phyloP scores from a whole-genome alignment of 2,888 invertebrate genomes.

The Baccha elongata region DNA sequence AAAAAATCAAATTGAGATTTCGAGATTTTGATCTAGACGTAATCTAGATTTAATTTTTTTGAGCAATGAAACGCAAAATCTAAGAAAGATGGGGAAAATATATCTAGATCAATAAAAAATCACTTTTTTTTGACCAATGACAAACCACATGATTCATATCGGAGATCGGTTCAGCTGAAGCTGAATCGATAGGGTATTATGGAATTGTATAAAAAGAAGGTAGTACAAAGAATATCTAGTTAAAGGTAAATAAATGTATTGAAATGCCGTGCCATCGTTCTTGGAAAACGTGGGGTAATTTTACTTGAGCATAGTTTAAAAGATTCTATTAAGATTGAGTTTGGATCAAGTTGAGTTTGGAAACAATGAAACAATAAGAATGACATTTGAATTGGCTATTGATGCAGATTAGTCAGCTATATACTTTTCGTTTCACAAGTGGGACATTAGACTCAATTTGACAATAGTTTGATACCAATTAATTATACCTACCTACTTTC shows the following conservation, averaged over 20 bases:
- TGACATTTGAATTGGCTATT: constrained; percentile 24
- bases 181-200: not conserved
- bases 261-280: constrained; percentile 61
- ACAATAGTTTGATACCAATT: too few relatives aligned
- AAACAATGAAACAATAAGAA: constrained; percentile 28
- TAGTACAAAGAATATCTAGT: constrained; percentile 14
- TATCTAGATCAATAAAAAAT: too few relatives aligned
- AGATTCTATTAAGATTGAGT: constrained; percentile 46
- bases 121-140: too few relatives aligned
- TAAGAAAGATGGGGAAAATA: too few relatives aligned
- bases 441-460: too few relatives aligned
- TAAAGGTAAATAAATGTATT: constrained; percentile 7
- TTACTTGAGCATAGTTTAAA: constrained; percentile 24
- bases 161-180: not conserved
- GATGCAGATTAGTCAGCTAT: constrained; percentile 4
- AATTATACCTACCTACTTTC: too few relatives aligned
- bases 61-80: too few relatives aligned
- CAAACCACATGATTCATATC: too few relatives aligned
- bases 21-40: too few relatives aligned
- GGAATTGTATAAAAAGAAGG: not conserved
- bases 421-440: constrained; percentile 16
- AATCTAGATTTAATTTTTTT: too few relatives aligned
- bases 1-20: too few relatives aligned
- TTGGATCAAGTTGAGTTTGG: not conserved
- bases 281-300: constrained; percentile 60